These are phyloP conservation scores for Falco concolor DNA, from an alignment of 2,797 vertebrate genomes.

Conservation along the genomic window DNA sequence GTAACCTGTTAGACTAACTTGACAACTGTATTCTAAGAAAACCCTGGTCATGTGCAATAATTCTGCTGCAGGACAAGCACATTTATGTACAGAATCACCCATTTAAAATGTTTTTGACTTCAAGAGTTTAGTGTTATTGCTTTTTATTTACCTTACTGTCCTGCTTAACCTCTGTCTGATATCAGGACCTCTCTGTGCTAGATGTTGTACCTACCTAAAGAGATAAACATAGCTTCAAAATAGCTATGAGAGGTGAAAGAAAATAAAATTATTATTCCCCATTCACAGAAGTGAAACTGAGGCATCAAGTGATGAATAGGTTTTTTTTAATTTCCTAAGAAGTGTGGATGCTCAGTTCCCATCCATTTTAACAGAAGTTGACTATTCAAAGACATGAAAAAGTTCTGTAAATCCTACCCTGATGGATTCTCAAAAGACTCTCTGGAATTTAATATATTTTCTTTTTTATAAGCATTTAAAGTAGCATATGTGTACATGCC, in stretches of 20 bases:
- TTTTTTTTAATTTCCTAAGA: background rate
- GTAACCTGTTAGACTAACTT: background rate
- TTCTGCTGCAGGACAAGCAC: background rate
- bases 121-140: background rate
- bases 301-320: background rate
- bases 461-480: background rate
- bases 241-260: background rate
- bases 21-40: background rate
- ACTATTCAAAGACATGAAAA: background rate
- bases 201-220: background rate
- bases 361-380: background rate
- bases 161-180: background rate
- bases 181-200: background rate
- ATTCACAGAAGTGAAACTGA: background rate
- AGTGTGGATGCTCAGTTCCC: background rate
- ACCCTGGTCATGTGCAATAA: background rate
- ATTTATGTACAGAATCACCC: background rate
- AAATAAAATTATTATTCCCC: background rate
- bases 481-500: background rate
- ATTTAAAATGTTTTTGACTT: background rate
- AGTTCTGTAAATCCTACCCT: background rate
- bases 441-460: background rate
- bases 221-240: background rate
- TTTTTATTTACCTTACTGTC: background rate
- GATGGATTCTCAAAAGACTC: background rate